phyloP scores from a whole-genome alignment of 2,888 invertebrate genomes.

The Athripsodes cinereus region DNA sequence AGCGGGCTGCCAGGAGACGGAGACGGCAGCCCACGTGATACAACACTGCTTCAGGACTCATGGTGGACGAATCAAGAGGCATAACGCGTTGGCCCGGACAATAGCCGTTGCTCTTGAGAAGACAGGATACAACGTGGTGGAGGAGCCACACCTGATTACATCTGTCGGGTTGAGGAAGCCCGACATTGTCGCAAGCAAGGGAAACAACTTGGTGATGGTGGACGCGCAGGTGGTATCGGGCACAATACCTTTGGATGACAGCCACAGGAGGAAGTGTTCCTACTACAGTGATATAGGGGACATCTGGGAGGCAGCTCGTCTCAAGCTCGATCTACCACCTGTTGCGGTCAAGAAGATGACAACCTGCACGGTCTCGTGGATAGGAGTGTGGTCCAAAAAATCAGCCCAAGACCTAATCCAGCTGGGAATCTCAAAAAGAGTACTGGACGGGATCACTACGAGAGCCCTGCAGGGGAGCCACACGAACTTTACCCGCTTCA shows the following conservation, averaged over 20 bases:
- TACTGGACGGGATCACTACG: constrained; percentile 7
- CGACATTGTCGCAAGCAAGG: constrained; percentile 30
- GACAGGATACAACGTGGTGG: constrained; percentile 30
- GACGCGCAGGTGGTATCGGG: constrained; percentile 5
- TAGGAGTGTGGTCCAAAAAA: background rate
- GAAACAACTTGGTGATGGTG: background rate
- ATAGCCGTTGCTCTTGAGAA: constrained; percentile 28
- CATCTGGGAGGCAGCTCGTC: background rate
- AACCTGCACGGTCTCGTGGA: background rate
- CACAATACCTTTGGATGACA: background rate
- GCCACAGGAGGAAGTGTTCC: background rate
- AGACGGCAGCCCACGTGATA: constrained; percentile 31
- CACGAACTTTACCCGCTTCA: constrained; percentile 19
- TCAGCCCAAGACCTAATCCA: background rate
- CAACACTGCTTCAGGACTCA: constrained; percentile 34
- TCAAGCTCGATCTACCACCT: background rate
- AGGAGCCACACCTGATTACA: constrained; percentile 30
- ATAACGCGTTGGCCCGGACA: constrained; percentile 30
- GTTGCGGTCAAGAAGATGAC: background rate
- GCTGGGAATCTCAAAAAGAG: background rate
- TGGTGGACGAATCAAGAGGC: constrained; percentile 32
- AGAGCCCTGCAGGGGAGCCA: constrained; percentile 17
- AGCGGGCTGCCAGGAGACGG: constrained; percentile 29
- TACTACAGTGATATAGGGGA: background rate
- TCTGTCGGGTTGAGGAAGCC: constrained; percentile 31